Evolutionary conservation across 1,140 invertebrate species (phyloP).

Genomic region (Zaprionus gabonicus): DNA sequence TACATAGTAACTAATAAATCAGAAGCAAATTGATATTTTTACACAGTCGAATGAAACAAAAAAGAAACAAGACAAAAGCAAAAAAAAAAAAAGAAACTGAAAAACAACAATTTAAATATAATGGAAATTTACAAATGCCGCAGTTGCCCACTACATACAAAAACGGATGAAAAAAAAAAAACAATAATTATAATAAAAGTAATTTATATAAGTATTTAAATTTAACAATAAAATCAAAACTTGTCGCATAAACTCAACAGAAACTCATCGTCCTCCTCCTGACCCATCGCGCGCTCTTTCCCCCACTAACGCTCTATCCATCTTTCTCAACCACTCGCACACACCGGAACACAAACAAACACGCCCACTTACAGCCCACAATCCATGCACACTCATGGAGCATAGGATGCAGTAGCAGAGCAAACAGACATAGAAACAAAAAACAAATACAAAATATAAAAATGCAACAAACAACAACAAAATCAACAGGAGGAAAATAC

Average conservation of each 20-base stretch:
- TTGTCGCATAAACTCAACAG: constrained; percentile 67
- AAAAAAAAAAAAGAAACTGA: constrained; percentile 6
- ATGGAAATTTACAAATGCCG: constrained; percentile 79
- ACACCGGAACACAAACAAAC: constrained; percentile 21
- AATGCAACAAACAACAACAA: constrained; percentile 45
- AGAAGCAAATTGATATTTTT: constrained; percentile 79
- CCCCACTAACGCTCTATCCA: constrained; percentile 13
- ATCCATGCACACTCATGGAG: constrained; percentile 38
- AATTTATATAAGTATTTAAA: constrained; percentile 83
- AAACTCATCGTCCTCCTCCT: constrained; percentile 36
- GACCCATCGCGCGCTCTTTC: constrained; percentile 35
- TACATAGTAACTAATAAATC: constrained; percentile 70
- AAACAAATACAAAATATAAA: constrained; percentile 44
- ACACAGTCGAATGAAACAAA: constrained; percentile 67
- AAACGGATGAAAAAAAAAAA: constrained; percentile 63
- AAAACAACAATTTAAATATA: constrained; percentile 77
- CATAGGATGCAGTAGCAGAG: constrained; percentile 22
- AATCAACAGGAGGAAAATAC: constrained; percentile 39
- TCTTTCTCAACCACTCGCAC: constrained; percentile 33
- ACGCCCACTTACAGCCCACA: constrained; percentile 25
- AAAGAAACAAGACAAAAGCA: constrained; percentile 22
- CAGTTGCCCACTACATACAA: constrained; percentile 81
- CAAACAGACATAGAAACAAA: constrained; percentile 37
- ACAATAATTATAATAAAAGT: constrained; percentile 81
- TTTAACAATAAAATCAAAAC: constrained; percentile 81